These are phyloP conservation scores for Myotis brandtii DNA, from an alignment of 2,113 vertebrate species.

Conservation along the genomic window DNA sequence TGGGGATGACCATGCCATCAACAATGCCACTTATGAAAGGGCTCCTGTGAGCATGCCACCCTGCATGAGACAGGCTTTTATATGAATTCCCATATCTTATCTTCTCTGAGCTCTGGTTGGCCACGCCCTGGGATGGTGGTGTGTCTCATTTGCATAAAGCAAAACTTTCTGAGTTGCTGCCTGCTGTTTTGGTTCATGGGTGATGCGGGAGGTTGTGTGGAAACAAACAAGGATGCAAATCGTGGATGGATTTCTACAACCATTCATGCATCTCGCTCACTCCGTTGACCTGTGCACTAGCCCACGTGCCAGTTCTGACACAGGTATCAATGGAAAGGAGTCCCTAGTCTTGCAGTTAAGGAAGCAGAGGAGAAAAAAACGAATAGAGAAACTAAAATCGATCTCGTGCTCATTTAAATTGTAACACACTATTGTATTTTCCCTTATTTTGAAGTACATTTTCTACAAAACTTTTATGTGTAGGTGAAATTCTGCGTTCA, in stretches of 20 bases:
- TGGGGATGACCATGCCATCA: fast-evolving
- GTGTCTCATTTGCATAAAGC: too few relatives aligned
- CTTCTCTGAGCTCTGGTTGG: background rate
- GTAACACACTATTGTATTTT: background rate
- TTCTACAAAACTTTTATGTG: background rate
- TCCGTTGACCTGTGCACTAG: fast-evolving
- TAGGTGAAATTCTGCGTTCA: background rate
- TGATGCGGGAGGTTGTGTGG: background rate
- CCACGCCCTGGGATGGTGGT: fast-evolving
- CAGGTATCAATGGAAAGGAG: too few relatives aligned
- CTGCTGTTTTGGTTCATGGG: background rate
- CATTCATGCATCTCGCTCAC: fast-evolving
- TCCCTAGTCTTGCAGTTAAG: background rate
- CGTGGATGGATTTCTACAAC: fast-evolving
- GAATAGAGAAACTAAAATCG: background rate
- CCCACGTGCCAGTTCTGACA: fast-evolving
- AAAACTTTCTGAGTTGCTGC: background rate
- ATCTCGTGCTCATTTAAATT: background rate
- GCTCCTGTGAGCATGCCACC: fast-evolving
- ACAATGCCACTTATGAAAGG: background rate
- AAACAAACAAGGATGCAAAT: background rate
- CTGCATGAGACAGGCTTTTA: fast-evolving
- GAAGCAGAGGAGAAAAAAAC: background rate
- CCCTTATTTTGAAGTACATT: background rate
- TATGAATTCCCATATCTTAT: fast-evolving